Conservation (phyloP, 2,888 invertebrate genomes). For the Cancer borealis region DNA sequence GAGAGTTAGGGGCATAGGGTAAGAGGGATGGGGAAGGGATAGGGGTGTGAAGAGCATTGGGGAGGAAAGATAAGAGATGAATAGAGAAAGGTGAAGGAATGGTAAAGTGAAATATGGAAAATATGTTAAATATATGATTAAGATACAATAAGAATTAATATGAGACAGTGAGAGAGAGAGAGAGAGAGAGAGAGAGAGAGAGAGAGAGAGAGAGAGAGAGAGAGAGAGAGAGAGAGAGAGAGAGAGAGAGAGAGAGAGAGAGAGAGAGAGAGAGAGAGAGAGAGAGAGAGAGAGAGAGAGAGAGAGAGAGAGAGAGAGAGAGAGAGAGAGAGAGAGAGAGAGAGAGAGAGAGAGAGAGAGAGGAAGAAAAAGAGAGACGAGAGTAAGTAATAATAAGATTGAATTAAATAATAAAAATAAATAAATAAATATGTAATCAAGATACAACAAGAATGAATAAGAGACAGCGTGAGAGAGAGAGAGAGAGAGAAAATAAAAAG, state of each 20-base stretch:
- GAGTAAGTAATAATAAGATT: too few relatives aligned
- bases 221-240: constrained; percentile 30
- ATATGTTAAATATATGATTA: not conserved
- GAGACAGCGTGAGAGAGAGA: not conserved
- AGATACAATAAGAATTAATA: not conserved
- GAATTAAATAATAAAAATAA: too few relatives aligned
- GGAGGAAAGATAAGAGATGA: not conserved
- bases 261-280: constrained; percentile 1
- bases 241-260: constrained; percentile 1
- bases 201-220: constrained; percentile 39
- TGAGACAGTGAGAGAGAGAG: not conserved
- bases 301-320: not conserved
- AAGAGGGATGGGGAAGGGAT: not conserved
- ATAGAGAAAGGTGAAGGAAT: not conserved
- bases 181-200: constrained; percentile 37
- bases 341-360: too few relatives aligned
- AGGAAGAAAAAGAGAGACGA: not conserved
- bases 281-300: constrained; percentile 1
- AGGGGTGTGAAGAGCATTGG: not conserved
- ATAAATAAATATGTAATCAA: too few relatives aligned
- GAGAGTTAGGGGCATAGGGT: not conserved
- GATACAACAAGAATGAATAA: too few relatives aligned
- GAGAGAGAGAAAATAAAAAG: not conserved
- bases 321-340: too few relatives aligned
- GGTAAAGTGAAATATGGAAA: not conserved